phyloP scores from a whole-genome alignment of 2,888 invertebrate genomes.

The Mayetiola destructor region DNA sequence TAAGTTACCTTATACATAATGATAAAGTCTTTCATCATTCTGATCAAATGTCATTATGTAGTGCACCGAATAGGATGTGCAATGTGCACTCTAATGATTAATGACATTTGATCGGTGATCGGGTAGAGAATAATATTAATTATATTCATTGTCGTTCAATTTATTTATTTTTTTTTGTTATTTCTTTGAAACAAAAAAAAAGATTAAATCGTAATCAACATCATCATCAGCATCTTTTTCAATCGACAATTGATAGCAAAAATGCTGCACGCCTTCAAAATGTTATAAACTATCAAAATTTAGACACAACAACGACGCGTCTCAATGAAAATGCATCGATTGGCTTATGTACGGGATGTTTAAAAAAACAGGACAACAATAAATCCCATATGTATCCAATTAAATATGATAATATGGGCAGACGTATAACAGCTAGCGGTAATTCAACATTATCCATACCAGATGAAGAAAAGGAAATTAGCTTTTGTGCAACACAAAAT shows the following conservation, averaged over 20 bases:
- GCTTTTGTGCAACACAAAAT: not conserved
- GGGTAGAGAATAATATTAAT: too few species aligned
- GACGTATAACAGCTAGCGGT: conserved; percentile 75
- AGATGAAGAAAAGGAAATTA: conserved; percentile 34
- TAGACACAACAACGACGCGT: conserved; percentile 27
- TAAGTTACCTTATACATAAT: too few species aligned
- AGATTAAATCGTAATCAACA: too few species aligned
- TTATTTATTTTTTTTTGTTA: too few species aligned
- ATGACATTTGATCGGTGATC: too few species aligned
- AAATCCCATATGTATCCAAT: conserved; percentile 15
- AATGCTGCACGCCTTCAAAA: conserved; percentile 31
- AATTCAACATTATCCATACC: conserved; percentile 75
- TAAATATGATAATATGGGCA: conserved; percentile 82
- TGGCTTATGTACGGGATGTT: conserved; percentile 15
- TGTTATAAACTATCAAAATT: conserved; percentile 33
- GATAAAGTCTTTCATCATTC: too few species aligned
- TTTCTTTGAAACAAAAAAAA: too few species aligned
- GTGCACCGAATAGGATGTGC: too few species aligned
- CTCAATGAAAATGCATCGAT: conserved; percentile 16
- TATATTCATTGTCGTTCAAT: too few species aligned
- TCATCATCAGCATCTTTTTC: not conserved
- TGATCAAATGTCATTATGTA: too few species aligned
- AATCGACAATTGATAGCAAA: conserved; percentile 18
- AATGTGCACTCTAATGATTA: too few species aligned
- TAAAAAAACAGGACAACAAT: conserved; percentile 18